Conservation (phyloP, 2,113 vertebrate genomes). For the Siniperca chuatsi region DNA sequence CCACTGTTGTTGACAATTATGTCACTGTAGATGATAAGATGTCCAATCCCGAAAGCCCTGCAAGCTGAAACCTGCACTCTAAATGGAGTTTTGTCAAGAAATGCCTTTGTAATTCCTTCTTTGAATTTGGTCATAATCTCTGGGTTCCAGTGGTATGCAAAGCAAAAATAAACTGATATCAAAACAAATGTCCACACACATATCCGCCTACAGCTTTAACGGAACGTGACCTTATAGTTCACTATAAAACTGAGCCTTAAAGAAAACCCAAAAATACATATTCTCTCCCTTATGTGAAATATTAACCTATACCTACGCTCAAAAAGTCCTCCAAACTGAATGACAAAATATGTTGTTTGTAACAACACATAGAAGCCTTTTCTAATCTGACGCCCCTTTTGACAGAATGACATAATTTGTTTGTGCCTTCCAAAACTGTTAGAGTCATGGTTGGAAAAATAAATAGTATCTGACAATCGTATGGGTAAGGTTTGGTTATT, state of each 20-base stretch:
- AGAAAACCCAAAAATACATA: background rate
- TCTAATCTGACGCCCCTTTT: no score
- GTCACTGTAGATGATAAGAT: background rate
- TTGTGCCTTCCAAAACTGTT: background rate
- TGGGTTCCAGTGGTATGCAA: background rate
- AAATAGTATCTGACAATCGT: background rate
- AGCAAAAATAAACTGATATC: background rate
- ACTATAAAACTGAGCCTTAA: background rate
- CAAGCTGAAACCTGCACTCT: background rate
- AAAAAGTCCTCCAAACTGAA: no score
- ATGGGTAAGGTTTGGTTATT: background rate
- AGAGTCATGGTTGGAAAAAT: background rate
- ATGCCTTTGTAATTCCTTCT: background rate
- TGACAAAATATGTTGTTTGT: background rate
- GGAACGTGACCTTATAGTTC: background rate
- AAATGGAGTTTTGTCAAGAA: background rate
- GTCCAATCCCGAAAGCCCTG: background rate
- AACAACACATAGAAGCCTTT: no score
- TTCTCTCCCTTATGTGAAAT: background rate
- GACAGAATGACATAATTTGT: no score
- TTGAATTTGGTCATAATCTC: background rate
- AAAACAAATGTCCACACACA: background rate
- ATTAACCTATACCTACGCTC: background rate
- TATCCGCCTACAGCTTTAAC: background rate
- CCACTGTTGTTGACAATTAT: conserved; percentile 7